A percentile compares a stretch with the other conserved stretches of the same genome.
These are phyloP conservation scores for Dryobota labecula DNA, from an alignment of 2,888 invertebrate species.

Conservation along the genomic window DNA sequence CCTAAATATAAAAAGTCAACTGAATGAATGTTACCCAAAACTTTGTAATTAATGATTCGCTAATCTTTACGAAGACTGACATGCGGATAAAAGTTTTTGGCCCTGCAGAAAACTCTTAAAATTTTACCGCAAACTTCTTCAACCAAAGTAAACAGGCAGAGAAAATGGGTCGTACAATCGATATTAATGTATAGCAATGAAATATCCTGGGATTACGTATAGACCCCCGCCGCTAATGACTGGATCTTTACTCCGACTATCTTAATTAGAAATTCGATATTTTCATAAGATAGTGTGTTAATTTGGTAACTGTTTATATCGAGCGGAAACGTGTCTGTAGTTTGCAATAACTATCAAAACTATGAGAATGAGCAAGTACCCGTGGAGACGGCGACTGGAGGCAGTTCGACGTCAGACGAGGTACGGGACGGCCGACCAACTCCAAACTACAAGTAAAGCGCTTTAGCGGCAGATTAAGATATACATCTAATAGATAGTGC, in stretches of 20 bases:
- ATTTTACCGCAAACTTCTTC: slow-evolving; percentile 43
- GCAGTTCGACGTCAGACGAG: slow-evolving; percentile 68
- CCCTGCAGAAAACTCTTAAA: slow-evolving; percentile 48
- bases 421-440: slow-evolving; percentile 60
- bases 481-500: slow-evolving; percentile 55
- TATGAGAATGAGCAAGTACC: slow-evolving; percentile 69
- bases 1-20: slow-evolving; percentile 75
- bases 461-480: slow-evolving; percentile 64
- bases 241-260: slow-evolving; percentile 59
- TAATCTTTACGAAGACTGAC: slow-evolving; percentile 79
- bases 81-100: slow-evolving; percentile 70
- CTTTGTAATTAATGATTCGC: slow-evolving; percentile 82
- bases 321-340: slow-evolving; percentile 58
- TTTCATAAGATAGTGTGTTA: slow-evolving; percentile 67
- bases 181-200: slow-evolving; percentile 57
- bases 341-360: slow-evolving; percentile 71
- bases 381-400: slow-evolving; percentile 64
- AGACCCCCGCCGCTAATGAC: slow-evolving; percentile 59
- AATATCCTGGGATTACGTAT: slow-evolving; percentile 59
- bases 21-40: slow-evolving; percentile 77
- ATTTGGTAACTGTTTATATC: slow-evolving; percentile 65
- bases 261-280: slow-evolving; percentile 69
- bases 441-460: slow-evolving; percentile 63
- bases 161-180: slow-evolving; percentile 55
- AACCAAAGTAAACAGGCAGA: slow-evolving; percentile 37